phyloP scores from a whole-genome alignment of 2,888 invertebrate genomes.

The Schizotus pectinicornis region DNA sequence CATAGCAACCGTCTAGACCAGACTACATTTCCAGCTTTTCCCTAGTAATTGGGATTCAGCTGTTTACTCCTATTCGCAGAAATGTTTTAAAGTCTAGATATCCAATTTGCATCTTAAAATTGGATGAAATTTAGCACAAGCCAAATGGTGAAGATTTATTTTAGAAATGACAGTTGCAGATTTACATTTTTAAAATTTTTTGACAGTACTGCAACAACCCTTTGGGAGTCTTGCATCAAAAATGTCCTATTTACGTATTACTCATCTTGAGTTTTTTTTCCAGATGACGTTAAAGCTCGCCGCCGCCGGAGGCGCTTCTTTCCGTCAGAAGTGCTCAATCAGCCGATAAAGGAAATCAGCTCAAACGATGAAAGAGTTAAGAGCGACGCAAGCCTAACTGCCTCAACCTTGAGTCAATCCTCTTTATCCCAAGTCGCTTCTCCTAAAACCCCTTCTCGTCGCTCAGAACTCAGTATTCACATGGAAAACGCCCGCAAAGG shows the following conservation, averaged over 20 bases:
- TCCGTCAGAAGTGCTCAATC: constrained; percentile 47
- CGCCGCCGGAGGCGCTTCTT: constrained; percentile 51
- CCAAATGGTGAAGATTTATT: not conserved
- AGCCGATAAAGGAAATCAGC: constrained; percentile 7
- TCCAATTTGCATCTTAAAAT: not conserved
- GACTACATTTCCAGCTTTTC: not conserved
- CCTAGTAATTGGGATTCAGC: too few species aligned
- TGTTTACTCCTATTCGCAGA: too few species aligned
- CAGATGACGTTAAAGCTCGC: constrained; percentile 48
- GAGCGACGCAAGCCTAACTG: constrained; percentile 46
- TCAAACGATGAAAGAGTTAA: constrained; percentile 28
- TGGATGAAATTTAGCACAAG: not conserved
- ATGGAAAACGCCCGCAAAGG: constrained; percentile 58
- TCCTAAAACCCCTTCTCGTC: constrained; percentile 3
- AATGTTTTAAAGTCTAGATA: not conserved
- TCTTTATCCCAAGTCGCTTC: constrained; percentile 46
- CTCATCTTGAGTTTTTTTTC: constrained; percentile 22
- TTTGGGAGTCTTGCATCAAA: too few species aligned
- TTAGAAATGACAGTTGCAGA: too few species aligned
- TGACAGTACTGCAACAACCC: too few species aligned
- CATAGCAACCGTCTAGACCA: constrained; percentile 37
- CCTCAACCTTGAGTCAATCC: constrained; percentile 36
- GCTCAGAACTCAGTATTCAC: constrained; percentile 54
- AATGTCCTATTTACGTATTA: not conserved
- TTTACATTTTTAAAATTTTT: too few species aligned